Percentiles rank a stretch among this genome's conserved stretches.
phyloP scores from a whole-genome alignment of 2,888 invertebrate genomes.

The Mythimna pallens region DNA sequence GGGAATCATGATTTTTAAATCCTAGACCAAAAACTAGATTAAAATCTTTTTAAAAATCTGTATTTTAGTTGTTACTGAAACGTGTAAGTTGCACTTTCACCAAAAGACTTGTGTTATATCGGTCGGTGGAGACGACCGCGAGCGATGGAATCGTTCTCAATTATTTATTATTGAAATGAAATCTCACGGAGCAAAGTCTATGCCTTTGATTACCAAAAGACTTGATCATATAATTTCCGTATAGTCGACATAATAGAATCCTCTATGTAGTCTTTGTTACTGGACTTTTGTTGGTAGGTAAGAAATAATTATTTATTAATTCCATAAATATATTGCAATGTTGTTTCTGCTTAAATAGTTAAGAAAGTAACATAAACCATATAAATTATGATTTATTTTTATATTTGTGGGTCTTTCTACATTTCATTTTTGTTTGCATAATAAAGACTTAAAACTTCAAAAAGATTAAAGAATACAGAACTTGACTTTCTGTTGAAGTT shows the following conservation, averaged over 20 bases:
- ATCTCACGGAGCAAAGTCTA: slow-evolving; percentile 46
- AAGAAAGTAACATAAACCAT: slow-evolving; percentile 21
- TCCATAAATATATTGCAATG: slow-evolving; percentile 41
- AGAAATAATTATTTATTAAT: slow-evolving; percentile 46
- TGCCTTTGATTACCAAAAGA: slow-evolving; percentile 59
- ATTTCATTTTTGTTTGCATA: slow-evolving; percentile 24
- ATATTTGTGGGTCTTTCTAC: slow-evolving; percentile 41
- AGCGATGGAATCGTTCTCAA: slow-evolving; percentile 30
- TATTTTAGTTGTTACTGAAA: slow-evolving; percentile 51
- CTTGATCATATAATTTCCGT: slow-evolving; percentile 43
- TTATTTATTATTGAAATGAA: slow-evolving; percentile 34
- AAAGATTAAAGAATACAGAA: slow-evolving; percentile 1
- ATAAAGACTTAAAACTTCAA: slow-evolving; percentile 24
- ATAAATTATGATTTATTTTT: slow-evolving; percentile 47
- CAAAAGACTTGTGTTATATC: slow-evolving; percentile 7
- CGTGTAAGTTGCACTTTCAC: slow-evolving; percentile 16
- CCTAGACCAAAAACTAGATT: slow-evolving; percentile 66
- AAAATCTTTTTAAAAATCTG: slow-evolving; percentile 56
- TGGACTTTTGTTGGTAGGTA: slow-evolving; percentile 42
- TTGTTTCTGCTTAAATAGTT: slow-evolving; percentile 49
- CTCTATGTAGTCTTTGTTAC: slow-evolving; percentile 40
- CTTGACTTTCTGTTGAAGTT: slow-evolving; percentile 24
- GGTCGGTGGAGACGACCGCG: not conserved
- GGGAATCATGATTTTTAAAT: slow-evolving; percentile 69
- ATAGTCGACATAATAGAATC: slow-evolving; percentile 18